A percentile compares a stretch with the other conserved stretches of the same genome.
Conservation (phyloP, 2,113 vertebrate genomes). For the Anhinga anhinga region DNA sequence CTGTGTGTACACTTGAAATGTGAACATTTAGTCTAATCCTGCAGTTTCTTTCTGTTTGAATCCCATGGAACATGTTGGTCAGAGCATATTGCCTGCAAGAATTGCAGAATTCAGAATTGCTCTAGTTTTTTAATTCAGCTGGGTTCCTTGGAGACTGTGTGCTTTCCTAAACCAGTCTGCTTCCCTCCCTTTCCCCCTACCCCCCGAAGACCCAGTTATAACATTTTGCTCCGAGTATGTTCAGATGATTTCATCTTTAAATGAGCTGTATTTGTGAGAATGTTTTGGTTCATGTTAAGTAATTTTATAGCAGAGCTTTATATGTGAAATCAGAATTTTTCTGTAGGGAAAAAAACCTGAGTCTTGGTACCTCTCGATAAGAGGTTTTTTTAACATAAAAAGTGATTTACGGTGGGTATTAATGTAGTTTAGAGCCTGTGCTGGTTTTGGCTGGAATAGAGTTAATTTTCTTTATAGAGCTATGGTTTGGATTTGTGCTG, state of each 20-base stretch:
- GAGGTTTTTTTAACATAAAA: background rate
- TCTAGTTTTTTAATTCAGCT: background rate
- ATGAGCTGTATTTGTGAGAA: background rate
- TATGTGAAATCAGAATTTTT: background rate
- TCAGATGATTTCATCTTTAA: background rate
- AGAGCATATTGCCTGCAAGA: background rate
- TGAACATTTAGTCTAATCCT: background rate
- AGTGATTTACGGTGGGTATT: background rate
- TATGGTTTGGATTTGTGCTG: no score
- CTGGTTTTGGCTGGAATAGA: no score
- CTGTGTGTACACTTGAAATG: background rate
- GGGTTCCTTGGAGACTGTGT: background rate
- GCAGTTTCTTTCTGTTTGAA: background rate
- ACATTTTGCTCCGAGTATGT: background rate
- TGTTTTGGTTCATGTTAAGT: background rate
- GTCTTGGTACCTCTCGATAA: background rate
- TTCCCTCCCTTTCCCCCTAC: no score
- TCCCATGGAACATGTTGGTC: background rate
- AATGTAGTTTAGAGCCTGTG: background rate
- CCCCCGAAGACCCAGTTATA: background rate
- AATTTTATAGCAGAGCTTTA: background rate
- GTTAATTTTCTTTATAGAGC: no score
- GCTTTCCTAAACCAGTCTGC: background rate
- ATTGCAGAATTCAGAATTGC: background rate
- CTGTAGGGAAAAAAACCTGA: background rate